A percentile compares a stretch with the other conserved stretches of the same genome.
Evolutionary conservation across 2,888 invertebrate species (phyloP).

Genomic region (Andrena marginata): DNA sequence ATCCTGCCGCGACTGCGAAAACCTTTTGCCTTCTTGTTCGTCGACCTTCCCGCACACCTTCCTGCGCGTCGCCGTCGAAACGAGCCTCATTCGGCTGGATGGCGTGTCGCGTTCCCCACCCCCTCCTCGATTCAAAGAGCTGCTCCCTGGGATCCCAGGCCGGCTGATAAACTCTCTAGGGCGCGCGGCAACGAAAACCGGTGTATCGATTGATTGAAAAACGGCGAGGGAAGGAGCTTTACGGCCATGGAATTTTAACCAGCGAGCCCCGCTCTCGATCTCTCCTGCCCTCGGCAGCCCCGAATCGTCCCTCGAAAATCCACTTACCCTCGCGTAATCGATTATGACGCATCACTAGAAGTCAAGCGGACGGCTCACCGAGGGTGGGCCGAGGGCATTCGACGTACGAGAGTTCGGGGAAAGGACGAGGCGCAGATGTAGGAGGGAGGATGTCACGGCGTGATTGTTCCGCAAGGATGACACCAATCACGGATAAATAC

Average conservation of each 20-base stretch:
- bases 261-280: not conserved
- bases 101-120: constrained; percentile 1
- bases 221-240: too few species aligned
- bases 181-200: not conserved
- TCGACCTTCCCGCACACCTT: not conserved
- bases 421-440: not conserved
- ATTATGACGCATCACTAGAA: constrained; percentile 71
- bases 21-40: not conserved
- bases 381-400: constrained; percentile 23
- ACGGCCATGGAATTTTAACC: not conserved
- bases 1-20: constrained; percentile 1
- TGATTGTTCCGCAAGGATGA: constrained; percentile 14
- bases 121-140: not conserved
- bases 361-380: constrained; percentile 45
- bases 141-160: not conserved
- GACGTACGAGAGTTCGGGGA: constrained; percentile 11
- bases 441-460: not conserved
- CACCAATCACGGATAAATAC: not conserved
- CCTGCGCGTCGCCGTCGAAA: not conserved
- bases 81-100: not conserved
- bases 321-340: constrained; percentile 70
- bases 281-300: constrained; percentile 40
- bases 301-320: constrained; percentile 67
- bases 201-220: constrained; percentile 13
- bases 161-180: constrained; percentile 13